Evolutionary conservation across 2,113 vertebrate genomes (phyloP), one percentile per base, ranked within the genome.

Genomic region (Suncus etruscus): DNA sequence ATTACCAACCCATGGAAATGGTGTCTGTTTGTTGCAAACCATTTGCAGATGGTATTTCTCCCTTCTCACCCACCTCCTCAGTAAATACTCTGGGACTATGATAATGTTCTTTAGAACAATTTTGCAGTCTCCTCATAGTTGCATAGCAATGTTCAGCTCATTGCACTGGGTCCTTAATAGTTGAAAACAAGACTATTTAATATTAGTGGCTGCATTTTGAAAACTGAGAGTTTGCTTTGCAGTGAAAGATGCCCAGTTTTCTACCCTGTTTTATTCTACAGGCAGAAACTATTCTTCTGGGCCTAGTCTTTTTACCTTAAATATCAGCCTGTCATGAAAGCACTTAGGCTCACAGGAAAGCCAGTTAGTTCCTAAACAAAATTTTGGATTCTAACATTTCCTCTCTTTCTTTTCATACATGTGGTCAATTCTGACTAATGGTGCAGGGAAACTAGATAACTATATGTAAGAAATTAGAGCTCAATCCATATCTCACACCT

Each of bases 1-100:
- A 91, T 93, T 89, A 83, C 92, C 66, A 86, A 87, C 31, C 58
- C 45, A 48, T 91, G 58, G 78, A 86, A 96, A 95, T 92, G 87
- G 83, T 83, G 89, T 79, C 83, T 72, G 87, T 92, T 73, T 87
- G n/a, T 63, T 66, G 85, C 93, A 90, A 86, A 87, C 87, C 92
- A 91, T 87, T 80, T 96, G 91, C 85, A 92, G 63, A 86, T 93
- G 83, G 83, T 83, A 16, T 25, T 16, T 39, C 3, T 15, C 12
- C 8, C 27, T 7, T 58, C 12, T 58, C 12, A 58, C 3, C 18
- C 16, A 14, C 27, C 12, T 39, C 16, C 31, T 15, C 76, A 65
- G 65, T 81, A 91, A 91, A 65, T 50, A 81, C 48, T 58, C 77
- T 58, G 61, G 63, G 61, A 50, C 81, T 54, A 16, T 51, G 74